Evolutionary conservation across 2,797 vertebrate species (phyloP), one percentile per base, ranked within the genome.

Genomic region (Eutrigla gurnardus): DNA sequence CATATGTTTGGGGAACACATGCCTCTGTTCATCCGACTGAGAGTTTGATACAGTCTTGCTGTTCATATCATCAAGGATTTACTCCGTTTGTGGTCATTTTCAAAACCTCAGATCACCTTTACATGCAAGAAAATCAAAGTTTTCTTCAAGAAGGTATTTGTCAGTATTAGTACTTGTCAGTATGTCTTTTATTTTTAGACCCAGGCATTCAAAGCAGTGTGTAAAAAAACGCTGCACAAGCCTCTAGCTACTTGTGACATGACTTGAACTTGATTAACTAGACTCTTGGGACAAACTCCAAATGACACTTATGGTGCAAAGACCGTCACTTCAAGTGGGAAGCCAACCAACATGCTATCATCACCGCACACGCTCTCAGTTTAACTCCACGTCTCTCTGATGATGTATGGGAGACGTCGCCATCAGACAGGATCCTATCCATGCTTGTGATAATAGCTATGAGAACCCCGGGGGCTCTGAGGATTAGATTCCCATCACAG

Each of bases 401-500:
- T 77, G 65, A 80, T 60, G 14, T 69, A 83, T 53, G 67, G 61
- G 36, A 64, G 50, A 68, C 75, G 74, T 74, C 78, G 76, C 17
- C 8, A 7, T 67, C 55, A 25, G 50, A 59, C 6, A 6, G 32
- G 43, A 77, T 50, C 10, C 9, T 65, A 40, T 73, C 36, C 36
- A 37, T 1, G 1, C 1, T n/a, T 8, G 33, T 25, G 33, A 82
- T 60, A 52, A 63, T 25, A 47, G 17, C 42, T 7, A 35, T 61
- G 62, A 58, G 36, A 7, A 0, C 14, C 64, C 33, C 17, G 17
- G 2, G 9, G 49, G 65, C 59, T 77, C 54, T 18, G 25, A 4
- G 59, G n/a, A 45, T 59, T 47, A 39, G 37, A 73, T 65, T 75
- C 61, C 14, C 47, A 66, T 67, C 35, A 18, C 77, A 73, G 57